Percentiles rank a stretch among this genome's conserved stretches.
Evolutionary conservation across 2,797 vertebrate species (phyloP).

Genomic region (Valencia hispanica): DNA sequence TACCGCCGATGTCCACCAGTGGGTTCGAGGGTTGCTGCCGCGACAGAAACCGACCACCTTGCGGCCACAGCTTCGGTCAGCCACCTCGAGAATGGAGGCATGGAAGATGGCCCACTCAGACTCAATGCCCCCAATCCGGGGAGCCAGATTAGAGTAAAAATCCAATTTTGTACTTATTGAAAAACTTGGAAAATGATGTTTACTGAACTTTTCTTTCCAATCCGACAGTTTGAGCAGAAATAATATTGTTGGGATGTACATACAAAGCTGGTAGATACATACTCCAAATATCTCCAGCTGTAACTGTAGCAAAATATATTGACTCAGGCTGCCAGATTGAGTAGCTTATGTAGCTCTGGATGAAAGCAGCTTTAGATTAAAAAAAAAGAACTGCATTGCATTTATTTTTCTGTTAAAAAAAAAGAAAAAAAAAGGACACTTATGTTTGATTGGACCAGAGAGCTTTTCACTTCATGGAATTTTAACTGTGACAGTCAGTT

Average conservation of each 20-base stretch:
- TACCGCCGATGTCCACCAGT: no score
- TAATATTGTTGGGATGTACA: neutral
- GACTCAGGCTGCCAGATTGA: neutral
- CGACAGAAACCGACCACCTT: no score
- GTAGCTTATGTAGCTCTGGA: neutral
- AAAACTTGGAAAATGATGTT: neutral
- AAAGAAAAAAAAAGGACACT: conserved; percentile 4
- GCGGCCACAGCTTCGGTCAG: no score
- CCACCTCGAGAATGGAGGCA: no score
- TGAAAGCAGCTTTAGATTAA: neutral
- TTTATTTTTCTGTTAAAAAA: neutral
- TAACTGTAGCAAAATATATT: no score
- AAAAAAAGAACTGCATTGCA: neutral
- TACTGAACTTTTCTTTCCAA: neutral
- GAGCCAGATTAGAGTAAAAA: no score
- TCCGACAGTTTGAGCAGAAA: neutral
- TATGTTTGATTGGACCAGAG: conserved; percentile 26
- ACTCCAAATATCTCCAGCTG: no score
- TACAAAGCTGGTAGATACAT: neutral
- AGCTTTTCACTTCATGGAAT: conserved; percentile 35
- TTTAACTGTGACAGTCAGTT: conserved; percentile 37
- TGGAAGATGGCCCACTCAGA: no score
- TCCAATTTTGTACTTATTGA: neutral
- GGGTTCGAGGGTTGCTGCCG: no score
- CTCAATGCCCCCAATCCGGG: no score